Evolutionary conservation across 2,113 vertebrate species (phyloP).

Genomic region (Haemorhous mexicanus): DNA sequence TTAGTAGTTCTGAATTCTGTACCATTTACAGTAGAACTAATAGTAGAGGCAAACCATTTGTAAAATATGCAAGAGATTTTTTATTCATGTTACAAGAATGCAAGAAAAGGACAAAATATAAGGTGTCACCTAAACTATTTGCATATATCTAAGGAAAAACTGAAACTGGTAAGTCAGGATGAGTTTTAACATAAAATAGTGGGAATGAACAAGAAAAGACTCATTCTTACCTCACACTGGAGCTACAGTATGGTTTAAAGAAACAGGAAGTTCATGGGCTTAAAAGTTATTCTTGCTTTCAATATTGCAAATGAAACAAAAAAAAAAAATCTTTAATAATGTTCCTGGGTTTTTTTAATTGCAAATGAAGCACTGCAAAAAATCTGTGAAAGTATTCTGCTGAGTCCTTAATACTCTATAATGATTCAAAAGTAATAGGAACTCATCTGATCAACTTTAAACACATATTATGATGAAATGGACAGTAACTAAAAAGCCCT

Average conservation of each 20-base stretch:
- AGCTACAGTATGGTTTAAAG: neutral
- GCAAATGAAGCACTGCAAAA: neutral
- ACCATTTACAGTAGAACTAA: neutral
- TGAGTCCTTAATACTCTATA: neutral
- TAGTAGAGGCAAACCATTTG: neutral
- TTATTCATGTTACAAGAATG: neutral
- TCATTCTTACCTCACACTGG: neutral
- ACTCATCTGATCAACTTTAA: neutral
- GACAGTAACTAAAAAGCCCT: neutral
- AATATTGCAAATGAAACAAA: neutral
- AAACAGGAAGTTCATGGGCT: fast-evolving
- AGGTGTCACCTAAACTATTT: neutral
- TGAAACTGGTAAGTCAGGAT: neutral
- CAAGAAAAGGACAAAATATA: neutral
- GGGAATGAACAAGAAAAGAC: neutral
- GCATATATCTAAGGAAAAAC: neutral
- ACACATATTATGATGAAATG: neutral
- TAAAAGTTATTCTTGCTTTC: neutral
- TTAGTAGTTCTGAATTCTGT: neutral
- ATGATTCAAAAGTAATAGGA: neutral
- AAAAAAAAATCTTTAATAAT: neutral
- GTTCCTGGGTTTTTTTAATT: neutral
- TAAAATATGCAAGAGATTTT: neutral
- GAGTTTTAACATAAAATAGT: neutral
- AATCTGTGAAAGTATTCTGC: neutral